A percentile compares a stretch with the other conserved stretches of the same genome.
phyloP scores from a whole-genome alignment of 2,888 invertebrate species.

The Tipula unca region DNA sequence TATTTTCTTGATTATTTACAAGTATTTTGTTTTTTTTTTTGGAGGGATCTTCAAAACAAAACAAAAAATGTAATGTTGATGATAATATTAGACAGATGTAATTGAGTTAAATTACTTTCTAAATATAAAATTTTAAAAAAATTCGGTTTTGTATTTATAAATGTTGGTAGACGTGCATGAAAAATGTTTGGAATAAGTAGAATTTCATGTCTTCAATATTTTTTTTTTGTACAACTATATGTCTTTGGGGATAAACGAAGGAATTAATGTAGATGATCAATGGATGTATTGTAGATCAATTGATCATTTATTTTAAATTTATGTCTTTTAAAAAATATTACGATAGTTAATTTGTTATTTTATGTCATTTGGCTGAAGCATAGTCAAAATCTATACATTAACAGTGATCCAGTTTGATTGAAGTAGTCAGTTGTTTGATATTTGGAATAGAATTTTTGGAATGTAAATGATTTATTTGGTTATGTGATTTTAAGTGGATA shows the following conservation, averaged over 20 bases:
- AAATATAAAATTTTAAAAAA: not conserved
- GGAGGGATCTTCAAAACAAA: not conserved
- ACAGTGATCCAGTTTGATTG: not conserved
- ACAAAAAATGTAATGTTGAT: not conserved
- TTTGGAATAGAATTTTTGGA: not conserved
- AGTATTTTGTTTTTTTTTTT: not conserved
- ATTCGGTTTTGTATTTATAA: not conserved
- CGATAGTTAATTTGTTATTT: not conserved
- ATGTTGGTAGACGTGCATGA: not conserved
- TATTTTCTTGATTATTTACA: not conserved
- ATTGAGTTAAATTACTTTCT: conserved; percentile 14
- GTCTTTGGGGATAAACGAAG: not conserved
- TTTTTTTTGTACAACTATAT: not conserved
- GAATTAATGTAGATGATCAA: not conserved
- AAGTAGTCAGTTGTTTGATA: not conserved
- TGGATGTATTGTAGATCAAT: not conserved
- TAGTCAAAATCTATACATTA: no score
- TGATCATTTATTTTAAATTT: not conserved
- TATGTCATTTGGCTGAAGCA: not conserved
- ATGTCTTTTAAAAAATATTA: not conserved
- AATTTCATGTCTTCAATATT: not conserved
- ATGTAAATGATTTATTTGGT: no score
- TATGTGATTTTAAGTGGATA: no score
- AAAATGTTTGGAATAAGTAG: conserved; percentile 9
- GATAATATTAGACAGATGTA: conserved; percentile 14